A percentile compares a stretch with the other conserved stretches of the same genome.
Conservation (phyloP, 2,797 vertebrate species). For the Spea hammondii region DNA sequence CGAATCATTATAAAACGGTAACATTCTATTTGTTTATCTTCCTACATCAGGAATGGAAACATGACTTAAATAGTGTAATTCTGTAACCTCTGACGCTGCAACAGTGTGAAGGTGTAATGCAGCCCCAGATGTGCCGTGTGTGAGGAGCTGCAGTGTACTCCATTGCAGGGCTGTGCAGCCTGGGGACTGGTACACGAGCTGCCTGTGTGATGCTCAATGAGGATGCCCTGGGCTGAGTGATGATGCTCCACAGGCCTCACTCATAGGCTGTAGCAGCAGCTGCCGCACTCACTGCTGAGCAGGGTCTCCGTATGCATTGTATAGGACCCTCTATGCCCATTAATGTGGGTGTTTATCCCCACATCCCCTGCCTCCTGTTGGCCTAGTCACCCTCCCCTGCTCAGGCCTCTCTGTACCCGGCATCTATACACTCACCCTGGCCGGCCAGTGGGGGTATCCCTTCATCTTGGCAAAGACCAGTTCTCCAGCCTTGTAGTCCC, state of each 20-base stretch:
- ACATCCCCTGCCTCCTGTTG: slow-evolving; percentile 8
- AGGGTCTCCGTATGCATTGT: background rate
- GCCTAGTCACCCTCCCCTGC: background rate
- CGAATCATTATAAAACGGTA: too few species aligned
- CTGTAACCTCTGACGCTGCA: too few species aligned
- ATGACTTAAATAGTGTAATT: too few species aligned
- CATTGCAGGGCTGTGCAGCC: too few species aligned
- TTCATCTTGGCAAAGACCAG: slow-evolving; percentile 94
- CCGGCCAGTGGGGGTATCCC: slow-evolving; percentile 93
- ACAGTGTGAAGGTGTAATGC: too few species aligned
- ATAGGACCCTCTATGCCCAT: background rate
- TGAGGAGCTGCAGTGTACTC: too few species aligned
- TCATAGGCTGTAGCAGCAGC: background rate
- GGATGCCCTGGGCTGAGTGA: slow-evolving; percentile 1
- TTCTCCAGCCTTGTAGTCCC: slow-evolving; percentile 91
- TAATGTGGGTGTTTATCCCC: slow-evolving; percentile 7
- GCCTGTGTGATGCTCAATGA: slow-evolving; percentile 9
- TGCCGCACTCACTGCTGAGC: slow-evolving; percentile 4
- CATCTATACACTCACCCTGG: slow-evolving; percentile 84
- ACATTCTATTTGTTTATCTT: too few species aligned
- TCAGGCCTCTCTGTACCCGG: slow-evolving; percentile 32
- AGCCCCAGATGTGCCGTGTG: too few species aligned
- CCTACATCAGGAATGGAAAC: too few species aligned
- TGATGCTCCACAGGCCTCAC: slow-evolving; percentile 15
- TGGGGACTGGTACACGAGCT: too few species aligned